Evolutionary conservation across 2,113 vertebrate species (phyloP).

Genomic region (Toxostoma redivivum): DNA sequence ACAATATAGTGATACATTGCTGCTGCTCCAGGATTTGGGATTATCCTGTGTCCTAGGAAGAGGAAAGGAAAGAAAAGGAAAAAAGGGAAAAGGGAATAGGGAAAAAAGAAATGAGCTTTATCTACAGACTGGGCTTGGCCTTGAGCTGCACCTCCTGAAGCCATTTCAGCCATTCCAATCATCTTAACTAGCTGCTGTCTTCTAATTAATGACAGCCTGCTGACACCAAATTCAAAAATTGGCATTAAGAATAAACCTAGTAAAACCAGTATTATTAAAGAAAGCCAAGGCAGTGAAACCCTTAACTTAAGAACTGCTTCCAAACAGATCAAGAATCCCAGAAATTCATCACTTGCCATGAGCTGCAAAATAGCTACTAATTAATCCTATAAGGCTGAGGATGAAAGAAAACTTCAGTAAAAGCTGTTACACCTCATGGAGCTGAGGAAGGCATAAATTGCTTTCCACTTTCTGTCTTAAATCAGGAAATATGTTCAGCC

Average conservation of each 20-base stretch:
- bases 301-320: neutral
- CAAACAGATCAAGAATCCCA: neutral
- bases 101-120: neutral
- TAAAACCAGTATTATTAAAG: neutral
- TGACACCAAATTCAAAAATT: neutral
- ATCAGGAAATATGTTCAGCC: conserved; percentile 32
- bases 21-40: neutral
- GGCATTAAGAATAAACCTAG: neutral
- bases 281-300: neutral
- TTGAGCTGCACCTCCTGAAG: neutral
- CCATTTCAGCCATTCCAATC: neutral
- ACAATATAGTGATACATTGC: neutral
- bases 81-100: too few relatives aligned
- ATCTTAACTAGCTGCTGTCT: neutral
- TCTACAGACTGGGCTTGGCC: neutral
- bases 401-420: neutral
- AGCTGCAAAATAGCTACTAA: conserved; percentile 25
- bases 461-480: conserved; percentile 15
- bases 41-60: neutral
- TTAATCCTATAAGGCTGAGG: conserved; percentile 28
- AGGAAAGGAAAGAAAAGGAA: too few relatives aligned
- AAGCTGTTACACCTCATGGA: conserved; percentile 2
- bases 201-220: neutral
- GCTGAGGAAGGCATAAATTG: conserved; percentile 8
- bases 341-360: neutral